Conservation (phyloP, 2,113 vertebrate species). For the Phocoena phocoena region DNA sequence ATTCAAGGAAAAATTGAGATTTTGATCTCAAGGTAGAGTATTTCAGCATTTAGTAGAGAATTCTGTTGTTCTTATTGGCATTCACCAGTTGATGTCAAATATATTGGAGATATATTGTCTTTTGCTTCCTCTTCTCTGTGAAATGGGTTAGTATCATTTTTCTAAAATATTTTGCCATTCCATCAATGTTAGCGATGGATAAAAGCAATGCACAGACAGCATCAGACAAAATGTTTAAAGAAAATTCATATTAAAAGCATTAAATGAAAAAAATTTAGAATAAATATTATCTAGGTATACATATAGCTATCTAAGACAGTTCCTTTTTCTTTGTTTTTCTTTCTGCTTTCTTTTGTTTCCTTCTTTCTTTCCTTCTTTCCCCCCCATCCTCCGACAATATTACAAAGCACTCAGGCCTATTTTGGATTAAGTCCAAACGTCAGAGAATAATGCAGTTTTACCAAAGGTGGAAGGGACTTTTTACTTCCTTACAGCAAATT, state of each 20-base stretch:
- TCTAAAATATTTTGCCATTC: background rate
- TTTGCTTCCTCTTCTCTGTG: conserved; percentile 4
- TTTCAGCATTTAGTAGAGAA: background rate
- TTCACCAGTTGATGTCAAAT: background rate
- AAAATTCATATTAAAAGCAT: conserved; percentile 18
- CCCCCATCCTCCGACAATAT: conserved; percentile 44
- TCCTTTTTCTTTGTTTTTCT: background rate
- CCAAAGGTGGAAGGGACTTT: conserved; percentile 72
- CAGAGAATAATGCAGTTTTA: conserved; percentile 77
- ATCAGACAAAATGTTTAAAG: conserved; percentile 6
- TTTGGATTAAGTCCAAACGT: conserved; percentile 80
- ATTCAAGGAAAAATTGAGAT: background rate
- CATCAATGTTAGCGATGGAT: background rate
- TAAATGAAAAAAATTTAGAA: conserved; percentile 48
- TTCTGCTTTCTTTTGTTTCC: background rate
- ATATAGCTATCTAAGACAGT: conserved; percentile 48
- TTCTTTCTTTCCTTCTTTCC: background rate
- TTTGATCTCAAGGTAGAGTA: background rate
- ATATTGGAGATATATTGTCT: background rate
- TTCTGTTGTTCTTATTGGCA: background rate
- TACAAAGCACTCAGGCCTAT: conserved; percentile 58
- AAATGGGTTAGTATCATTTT: conserved; percentile 1
- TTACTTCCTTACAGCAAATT: conserved; percentile 75
- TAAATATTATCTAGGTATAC: conserved; percentile 39
- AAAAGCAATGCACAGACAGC: background rate